These are phyloP conservation scores for Eurytoma adleriae DNA, from an alignment of 2,888 invertebrate species.

Conservation along the genomic window DNA sequence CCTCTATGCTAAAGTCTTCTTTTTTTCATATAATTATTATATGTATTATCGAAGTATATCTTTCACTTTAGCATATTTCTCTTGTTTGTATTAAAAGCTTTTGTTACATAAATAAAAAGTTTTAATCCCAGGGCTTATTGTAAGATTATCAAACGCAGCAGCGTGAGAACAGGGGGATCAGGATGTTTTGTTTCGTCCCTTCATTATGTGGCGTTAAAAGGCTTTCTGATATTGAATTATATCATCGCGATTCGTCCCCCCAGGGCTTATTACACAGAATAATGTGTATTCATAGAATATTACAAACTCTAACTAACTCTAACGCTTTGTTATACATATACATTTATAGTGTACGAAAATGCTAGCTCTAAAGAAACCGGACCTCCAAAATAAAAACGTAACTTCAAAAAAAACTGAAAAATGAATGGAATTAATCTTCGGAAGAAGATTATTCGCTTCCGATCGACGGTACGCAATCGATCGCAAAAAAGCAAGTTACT, in stretches of 20 bases:
- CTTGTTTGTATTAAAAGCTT: neutral
- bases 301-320: constrained; percentile 28
- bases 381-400: neutral
- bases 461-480: constrained; percentile 24
- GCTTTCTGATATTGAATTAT: constrained; percentile 51
- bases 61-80: no score
- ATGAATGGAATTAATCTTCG: constrained; percentile 3
- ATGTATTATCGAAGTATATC: no score
- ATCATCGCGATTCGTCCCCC: constrained; percentile 45
- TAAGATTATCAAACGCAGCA: neutral
- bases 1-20: no score
- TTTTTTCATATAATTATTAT: no score
- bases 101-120: neutral
- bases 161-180: constrained; percentile 31
- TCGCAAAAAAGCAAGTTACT: constrained; percentile 19
- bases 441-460: neutral
- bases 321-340: no score
- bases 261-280: constrained; percentile 40
- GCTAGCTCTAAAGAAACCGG: neutral
- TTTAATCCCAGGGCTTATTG: constrained; percentile 34
- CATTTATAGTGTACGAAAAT: neutral
- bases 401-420: neutral
- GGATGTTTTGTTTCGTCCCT: constrained; percentile 51
- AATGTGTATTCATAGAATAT: constrained; percentile 51
- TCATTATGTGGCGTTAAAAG: constrained; percentile 51